phyloP scores from a whole-genome alignment of 53 echinoderm and acorn worm genomes.

The Stichopus horrens region DNA sequence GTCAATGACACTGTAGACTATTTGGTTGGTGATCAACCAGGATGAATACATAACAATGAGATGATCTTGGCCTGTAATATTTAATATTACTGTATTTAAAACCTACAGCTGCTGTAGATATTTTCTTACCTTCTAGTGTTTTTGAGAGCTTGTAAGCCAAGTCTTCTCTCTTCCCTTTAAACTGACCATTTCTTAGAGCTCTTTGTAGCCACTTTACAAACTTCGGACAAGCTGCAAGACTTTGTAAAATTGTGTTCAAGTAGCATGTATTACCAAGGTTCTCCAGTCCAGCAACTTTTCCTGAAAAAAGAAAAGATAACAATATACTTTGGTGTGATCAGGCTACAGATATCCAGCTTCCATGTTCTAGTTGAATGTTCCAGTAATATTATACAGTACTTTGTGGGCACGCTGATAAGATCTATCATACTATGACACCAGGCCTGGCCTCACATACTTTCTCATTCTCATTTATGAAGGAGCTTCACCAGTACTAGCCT shows the following conservation, averaged over 20 bases:
- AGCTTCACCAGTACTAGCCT: no score
- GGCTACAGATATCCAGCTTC: no score
- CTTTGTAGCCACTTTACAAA: slow-evolving; percentile 87
- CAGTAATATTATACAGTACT: no score
- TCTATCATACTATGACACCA: no score
- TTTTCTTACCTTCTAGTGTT: slow-evolving; percentile 72
- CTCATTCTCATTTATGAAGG: no score
- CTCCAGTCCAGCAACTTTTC: slow-evolving; percentile 91
- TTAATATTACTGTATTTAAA: not conserved
- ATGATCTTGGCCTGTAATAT: not conserved
- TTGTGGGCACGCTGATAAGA: no score
- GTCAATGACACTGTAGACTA: not conserved
- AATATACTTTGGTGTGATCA: not conserved
- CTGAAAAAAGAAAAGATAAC: slow-evolving; percentile 46
- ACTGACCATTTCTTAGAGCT: slow-evolving; percentile 70
- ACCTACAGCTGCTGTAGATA: not conserved
- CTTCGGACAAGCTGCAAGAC: slow-evolving; percentile 82
- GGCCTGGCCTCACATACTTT: no score
- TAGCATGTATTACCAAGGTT: slow-evolving; percentile 97
- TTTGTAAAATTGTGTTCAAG: slow-evolving; percentile 93
- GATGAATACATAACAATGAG: not conserved
- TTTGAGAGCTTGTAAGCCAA: slow-evolving; percentile 82
- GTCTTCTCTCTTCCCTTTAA: slow-evolving; percentile 72
- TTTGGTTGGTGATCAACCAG: not conserved
- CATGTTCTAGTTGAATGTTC: no score